Percentiles rank a stretch among this genome's conserved stretches.
These are phyloP conservation scores for Monoplex corrugatus DNA, from an alignment of 2,888 invertebrate species.

Conservation along the genomic window DNA sequence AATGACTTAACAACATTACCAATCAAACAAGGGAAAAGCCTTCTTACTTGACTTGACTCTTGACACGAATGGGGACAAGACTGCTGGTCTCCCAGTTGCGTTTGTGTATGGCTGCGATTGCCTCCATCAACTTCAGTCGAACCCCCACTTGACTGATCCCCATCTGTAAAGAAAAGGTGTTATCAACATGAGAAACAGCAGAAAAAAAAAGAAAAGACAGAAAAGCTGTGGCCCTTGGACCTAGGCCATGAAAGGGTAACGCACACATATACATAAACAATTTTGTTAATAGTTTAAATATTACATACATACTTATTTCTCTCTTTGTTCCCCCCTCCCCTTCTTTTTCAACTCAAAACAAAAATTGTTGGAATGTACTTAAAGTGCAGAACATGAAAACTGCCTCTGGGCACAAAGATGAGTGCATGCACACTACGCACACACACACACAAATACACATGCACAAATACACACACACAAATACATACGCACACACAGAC, in stretches of 20 bases:
- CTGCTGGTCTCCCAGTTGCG: constrained; percentile 82
- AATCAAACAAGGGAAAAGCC: not conserved
- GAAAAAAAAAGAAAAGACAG: too few species aligned
- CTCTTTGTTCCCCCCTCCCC: too few species aligned
- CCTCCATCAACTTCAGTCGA: constrained; percentile 81
- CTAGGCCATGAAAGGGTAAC: too few species aligned
- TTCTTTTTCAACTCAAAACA: too few species aligned
- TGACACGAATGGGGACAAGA: constrained; percentile 76
- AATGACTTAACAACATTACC: not conserved
- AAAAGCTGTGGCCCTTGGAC: too few species aligned
- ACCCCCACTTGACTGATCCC: constrained; percentile 80
- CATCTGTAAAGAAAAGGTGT: constrained; percentile 65
- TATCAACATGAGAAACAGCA: not conserved
- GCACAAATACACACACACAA: not conserved
- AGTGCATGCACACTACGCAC: too few species aligned
- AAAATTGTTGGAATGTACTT: too few species aligned
- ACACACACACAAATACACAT: not conserved
- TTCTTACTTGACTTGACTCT: constrained; percentile 76
- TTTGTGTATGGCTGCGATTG: constrained; percentile 80
- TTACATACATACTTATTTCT: too few species aligned
- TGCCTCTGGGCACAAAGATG: not conserved
- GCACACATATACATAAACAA: too few species aligned
- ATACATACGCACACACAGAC: constrained; percentile 11
- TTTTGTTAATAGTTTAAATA: not conserved
- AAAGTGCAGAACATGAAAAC: too few species aligned